Evolutionary conservation across 2,797 vertebrate genomes (phyloP), one percentile per base, ranked within the genome.

Genomic region (Crocidura indochinensis): DNA sequence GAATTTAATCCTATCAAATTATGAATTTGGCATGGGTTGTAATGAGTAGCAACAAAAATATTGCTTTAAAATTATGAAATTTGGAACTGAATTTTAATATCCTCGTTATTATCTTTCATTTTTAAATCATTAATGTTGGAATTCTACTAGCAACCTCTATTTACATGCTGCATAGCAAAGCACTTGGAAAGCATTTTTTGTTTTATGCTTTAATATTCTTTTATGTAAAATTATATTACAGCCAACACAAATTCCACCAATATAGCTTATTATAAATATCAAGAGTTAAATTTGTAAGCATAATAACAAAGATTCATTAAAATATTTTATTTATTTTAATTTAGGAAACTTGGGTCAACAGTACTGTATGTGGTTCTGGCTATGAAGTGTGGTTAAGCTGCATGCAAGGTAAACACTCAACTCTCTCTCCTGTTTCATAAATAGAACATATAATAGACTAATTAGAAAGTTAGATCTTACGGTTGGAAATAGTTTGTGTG

Each of bases 161-260:
- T 77, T 90, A 71, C 0, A 56, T 85, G 19, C 2, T 15, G 0
- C n/a, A 38, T 26, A 38, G 7, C n/a, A 38, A 20, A 38, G 7
- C 14, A 8, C 51, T 60, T 26, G 44, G 31, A 71, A 53, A 49
- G 3, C 24, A 64, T 22, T n/a, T 14, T 6, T 27, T 31, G 10
- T 44, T 12, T 71, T 6, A 24, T n/a, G 8, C n/a, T 9, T 71
- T 19, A 71, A 12, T 19, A 64, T 84, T 26, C 11, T 76, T 65
- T 73, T 44, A n/a, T 72, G 8, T 51, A 75, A 86, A 84, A 83
- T 79, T 2, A 2, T 7, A 82, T 51, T 67, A 85, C 94, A 65
- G 12, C 3, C 2, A 31, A 1, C 56, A 11, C 22, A 44, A 6
- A 69, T 83, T 81, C 20, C 12, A 88, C 20, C 17, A 56, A 44